These are phyloP conservation scores for Meteorus cinctellus DNA, from an alignment of 2,888 invertebrate species.

Conservation along the genomic window DNA sequence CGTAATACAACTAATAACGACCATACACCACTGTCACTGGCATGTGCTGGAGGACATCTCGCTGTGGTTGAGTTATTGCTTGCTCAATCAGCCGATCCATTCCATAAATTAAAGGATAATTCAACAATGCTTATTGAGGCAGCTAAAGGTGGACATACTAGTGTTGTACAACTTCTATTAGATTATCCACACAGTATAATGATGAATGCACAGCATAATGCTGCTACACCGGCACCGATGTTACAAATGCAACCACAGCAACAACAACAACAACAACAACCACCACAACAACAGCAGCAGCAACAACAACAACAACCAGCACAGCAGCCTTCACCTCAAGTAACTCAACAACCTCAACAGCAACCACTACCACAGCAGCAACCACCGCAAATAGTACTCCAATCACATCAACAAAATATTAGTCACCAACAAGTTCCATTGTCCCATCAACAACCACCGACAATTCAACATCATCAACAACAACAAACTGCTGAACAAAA, in stretches of 20 bases:
- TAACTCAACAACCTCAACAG: conserved; percentile 46
- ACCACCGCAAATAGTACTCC: conserved; percentile 68
- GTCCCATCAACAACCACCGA: conserved; percentile 73
- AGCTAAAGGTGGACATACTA: conserved; percentile 97
- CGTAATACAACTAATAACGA: conserved; percentile 95
- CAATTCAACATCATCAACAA: conserved; percentile 69
- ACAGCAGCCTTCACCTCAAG: conserved; percentile 38
- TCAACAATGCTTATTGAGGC: conserved; percentile 99
- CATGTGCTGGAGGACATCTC: conserved; percentile 97
- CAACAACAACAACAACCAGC: conserved; percentile 56
- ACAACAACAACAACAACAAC: conserved; percentile 45
- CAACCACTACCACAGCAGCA: conserved; percentile 59
- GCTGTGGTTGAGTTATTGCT: conserved; percentile 94
- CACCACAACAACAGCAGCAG: too few species aligned
- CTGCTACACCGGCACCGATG: conserved; percentile 61
- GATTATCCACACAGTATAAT: conserved; percentile 94
- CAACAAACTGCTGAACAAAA: conserved; percentile 63
- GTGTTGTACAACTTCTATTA: conserved; percentile 93
- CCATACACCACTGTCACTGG: conserved; percentile 96
- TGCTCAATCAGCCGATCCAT: conserved; percentile 94
- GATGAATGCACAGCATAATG: conserved; percentile 76
- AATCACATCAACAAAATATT: conserved; percentile 71
- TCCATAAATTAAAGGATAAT: conserved; percentile 98
- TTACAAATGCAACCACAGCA: conserved; percentile 63
- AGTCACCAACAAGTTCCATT: conserved; percentile 56